Evolutionary conservation across 1,140 invertebrate species (phyloP), one percentile per base, ranked within the genome.

Genomic region (Lordiphosa collinella): DNA sequence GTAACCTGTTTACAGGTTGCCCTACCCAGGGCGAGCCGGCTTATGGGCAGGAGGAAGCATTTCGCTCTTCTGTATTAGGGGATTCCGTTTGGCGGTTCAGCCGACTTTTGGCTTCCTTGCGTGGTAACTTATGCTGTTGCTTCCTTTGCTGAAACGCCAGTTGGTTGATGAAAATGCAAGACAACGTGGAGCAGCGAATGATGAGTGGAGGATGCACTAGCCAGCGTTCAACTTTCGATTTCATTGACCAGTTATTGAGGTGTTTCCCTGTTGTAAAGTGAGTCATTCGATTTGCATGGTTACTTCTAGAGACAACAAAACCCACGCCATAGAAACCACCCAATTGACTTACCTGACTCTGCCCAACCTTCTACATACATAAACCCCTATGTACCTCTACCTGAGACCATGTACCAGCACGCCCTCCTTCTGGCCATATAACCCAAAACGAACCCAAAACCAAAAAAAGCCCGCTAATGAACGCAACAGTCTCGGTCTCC

Each of bases 401-500:
- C 76, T 82, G 76, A 44, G 52, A 52, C 70, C 61, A 69, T 73
- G 74, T 73, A 79, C 59, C 69, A 35, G 75, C 70, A 76, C 76
- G 69, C 71, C 76, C 71, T 80, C 76, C 64, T 61, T 61, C 44
- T 61, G 56, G 64, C 65, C 64, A 54, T 68, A 68, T 68, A 67
- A 46, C 54, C 40, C 46, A 37, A 60, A 61, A 48, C 56, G 55
- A 67, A 65, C 66, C 71, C 58, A 76, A 80, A 82, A 73, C 59
- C n/a, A n/a, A n/a, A 48, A 53, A 68, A 69, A 60, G 62, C 71
- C 67, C 76, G 76, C 76, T 82, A 82, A 82, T 82, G 76, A 82
- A 84, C 76, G 78, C 75, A 80, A 82, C 76, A 80, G 76, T 67
- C 78, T 56, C 53, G 63, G 44, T 57, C 72, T 51, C 62, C 71